These are phyloP conservation scores for Psephotus haematonotus DNA, from an alignment of 2,113 vertebrate genomes.

Conservation along the genomic window DNA sequence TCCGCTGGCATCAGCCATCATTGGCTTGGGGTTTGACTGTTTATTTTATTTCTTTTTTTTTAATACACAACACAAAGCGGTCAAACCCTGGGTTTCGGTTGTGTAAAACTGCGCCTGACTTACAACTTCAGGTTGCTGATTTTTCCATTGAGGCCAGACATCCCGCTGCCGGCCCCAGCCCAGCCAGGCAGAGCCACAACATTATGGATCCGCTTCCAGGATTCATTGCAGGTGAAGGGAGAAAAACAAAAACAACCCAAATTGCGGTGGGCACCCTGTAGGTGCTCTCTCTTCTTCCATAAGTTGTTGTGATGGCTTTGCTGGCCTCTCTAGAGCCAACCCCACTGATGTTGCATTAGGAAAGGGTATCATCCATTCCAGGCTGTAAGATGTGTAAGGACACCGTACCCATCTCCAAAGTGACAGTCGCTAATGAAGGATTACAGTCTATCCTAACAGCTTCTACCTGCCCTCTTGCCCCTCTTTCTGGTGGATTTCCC, in stretches of 20 bases:
- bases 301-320: fast-evolving
- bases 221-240: slow-evolving; percentile 26
- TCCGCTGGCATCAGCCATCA: slow-evolving; percentile 23
- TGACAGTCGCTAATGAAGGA: background rate
- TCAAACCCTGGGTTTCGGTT: slow-evolving; percentile 41
- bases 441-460: background rate
- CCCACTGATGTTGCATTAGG: fast-evolving
- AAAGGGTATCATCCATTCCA: background rate
- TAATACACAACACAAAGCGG: slow-evolving; percentile 35
- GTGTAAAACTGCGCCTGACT: slow-evolving; percentile 14
- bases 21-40: slow-evolving; percentile 62
- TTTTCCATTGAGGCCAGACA: slow-evolving; percentile 59
- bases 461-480: background rate
- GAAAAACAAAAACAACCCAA: background rate
- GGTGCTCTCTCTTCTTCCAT: background rate
- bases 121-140: slow-evolving; percentile 50
- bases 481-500: background rate
- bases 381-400: background rate
- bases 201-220: slow-evolving; percentile 21
- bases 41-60: slow-evolving; percentile 41
- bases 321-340: background rate
- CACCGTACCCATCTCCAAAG: background rate
- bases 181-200: background rate
- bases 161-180: background rate
- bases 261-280: background rate